Evolutionary conservation across 2,113 vertebrate genomes (phyloP).

Genomic region (Planiliza haematocheilus): DNA sequence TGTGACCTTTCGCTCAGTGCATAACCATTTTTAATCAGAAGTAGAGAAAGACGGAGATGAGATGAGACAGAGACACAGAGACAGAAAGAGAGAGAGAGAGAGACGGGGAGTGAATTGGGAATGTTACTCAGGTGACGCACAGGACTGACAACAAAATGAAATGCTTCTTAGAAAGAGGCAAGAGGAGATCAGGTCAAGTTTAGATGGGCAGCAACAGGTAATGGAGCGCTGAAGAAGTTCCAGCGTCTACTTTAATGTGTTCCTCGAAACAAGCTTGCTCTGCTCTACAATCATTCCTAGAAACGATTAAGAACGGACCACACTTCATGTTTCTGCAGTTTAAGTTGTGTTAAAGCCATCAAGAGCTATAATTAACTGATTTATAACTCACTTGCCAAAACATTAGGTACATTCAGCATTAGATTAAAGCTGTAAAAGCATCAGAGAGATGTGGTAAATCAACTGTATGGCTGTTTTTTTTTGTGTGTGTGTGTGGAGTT

Average conservation of each 20-base stretch:
- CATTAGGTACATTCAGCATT: no score
- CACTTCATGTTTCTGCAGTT: no score
- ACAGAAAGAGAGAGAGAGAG: background rate
- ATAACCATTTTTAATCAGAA: constrained; percentile 79
- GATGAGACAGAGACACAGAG: constrained; percentile 45
- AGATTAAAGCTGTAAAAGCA: no score
- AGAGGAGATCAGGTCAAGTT: background rate
- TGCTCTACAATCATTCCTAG: background rate
- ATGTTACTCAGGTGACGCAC: constrained; percentile 33
- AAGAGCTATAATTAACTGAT: no score
- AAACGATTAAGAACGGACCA: no score
- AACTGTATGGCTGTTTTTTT: no score
- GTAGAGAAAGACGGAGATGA: constrained; percentile 66
- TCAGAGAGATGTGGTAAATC: no score
- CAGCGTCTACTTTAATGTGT: no score
- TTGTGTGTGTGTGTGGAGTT: no score
- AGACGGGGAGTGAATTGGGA: constrained; percentile 10
- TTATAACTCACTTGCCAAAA: no score
- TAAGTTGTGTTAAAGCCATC: no score
- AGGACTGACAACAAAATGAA: constrained; percentile 7
- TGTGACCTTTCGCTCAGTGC: constrained; percentile 79
- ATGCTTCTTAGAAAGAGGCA: constrained; percentile 19
- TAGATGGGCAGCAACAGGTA: constrained; percentile 49
- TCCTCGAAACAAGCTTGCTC: no score
- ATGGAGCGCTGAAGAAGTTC: constrained; percentile 39